A percentile compares a stretch with the other conserved stretches of the same genome.
These are phyloP conservation scores for Altica lythri DNA, from an alignment of 2,888 invertebrate genomes.

Conservation along the genomic window DNA sequence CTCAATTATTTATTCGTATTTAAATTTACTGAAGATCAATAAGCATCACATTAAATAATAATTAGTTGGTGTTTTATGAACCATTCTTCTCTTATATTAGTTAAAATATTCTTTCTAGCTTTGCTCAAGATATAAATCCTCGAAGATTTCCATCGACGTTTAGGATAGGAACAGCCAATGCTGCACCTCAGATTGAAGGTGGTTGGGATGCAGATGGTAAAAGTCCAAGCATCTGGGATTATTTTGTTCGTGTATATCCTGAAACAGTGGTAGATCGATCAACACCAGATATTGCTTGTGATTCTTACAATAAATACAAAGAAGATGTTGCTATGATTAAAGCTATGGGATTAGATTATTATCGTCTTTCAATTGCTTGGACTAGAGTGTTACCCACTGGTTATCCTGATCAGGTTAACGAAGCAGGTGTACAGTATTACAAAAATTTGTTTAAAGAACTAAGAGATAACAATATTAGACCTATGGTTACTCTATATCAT, in stretches of 20 bases:
- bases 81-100: no score
- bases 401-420: slow-evolving; percentile 56
- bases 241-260: slow-evolving; percentile 22
- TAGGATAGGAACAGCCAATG: slow-evolving; percentile 46
- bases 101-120: no score
- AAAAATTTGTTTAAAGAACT: slow-evolving; percentile 31
- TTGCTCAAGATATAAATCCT: slow-evolving; percentile 22
- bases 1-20: no score
- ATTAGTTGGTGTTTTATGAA: no score
- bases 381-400: slow-evolving; percentile 63
- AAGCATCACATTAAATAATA: no score
- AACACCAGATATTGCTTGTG: slow-evolving; percentile 68
- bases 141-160: slow-evolving; percentile 36
- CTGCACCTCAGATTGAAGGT: slow-evolving; percentile 47
- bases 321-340: slow-evolving; percentile 66
- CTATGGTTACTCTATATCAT: slow-evolving; percentile 32
- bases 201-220: slow-evolving; percentile 45
- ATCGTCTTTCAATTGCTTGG: slow-evolving; percentile 49
- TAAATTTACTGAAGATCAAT: no score
- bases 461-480: slow-evolving; percentile 20
- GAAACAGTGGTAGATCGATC: slow-evolving; percentile 26
- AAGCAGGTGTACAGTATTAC: slow-evolving; percentile 51
- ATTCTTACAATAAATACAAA: slow-evolving; percentile 68
- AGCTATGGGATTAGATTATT: slow-evolving; percentile 62
- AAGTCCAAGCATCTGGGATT: slow-evolving; percentile 39